Evolutionary conservation across 2,113 vertebrate genomes (phyloP), one percentile per base, ranked within the genome.

Genomic region (Percina caprodes): DNA sequence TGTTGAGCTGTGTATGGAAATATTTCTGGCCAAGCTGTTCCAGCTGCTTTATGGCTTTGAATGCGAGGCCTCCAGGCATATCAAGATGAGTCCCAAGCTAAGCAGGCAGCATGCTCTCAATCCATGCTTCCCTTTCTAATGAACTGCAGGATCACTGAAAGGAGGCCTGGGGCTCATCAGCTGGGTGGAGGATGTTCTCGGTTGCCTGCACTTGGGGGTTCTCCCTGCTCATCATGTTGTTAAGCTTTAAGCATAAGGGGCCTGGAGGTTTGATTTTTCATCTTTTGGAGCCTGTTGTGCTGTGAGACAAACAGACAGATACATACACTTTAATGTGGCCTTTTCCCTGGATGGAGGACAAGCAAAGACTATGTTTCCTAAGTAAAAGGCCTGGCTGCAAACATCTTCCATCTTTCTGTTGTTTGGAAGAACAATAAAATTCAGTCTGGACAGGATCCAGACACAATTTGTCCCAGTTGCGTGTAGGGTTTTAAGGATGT

Each of bases 101-200:
- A 85, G 69, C 62, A 73, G 81, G 80, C 84, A 68, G 79, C 82
- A 61, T 54, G 54, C 69, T 65, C 75, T 78, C 68, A 74, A 54
- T 70, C 75, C 73, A 8, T 39, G 68, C 70, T 83, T 89, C 71
- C 61, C 65, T 80, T 86, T 80, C 69, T 81, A 90, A 90, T 86
- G 86, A 81, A 86, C 74, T 74, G 77, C 74, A 80, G 72, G 71
- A 89, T 83, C 78, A 52, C 24, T 75, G 70, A 66, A n/a, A 75
- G 72, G 80, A 80, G 77, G 79, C 85, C 77, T 14, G 82, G 74
- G 80, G 84, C 87, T 86, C 21, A 12, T 87, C 80, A 86, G 76
- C 70, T 73, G 84, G 61, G 39, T 45, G 48, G 83, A 80, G 77
- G 75, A 80, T 80, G 54, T 70, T 86, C 80, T 80, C 46, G 26